Conservation (phyloP, 2,797 vertebrate genomes). For the Microctenopoma lineatum region DNA sequence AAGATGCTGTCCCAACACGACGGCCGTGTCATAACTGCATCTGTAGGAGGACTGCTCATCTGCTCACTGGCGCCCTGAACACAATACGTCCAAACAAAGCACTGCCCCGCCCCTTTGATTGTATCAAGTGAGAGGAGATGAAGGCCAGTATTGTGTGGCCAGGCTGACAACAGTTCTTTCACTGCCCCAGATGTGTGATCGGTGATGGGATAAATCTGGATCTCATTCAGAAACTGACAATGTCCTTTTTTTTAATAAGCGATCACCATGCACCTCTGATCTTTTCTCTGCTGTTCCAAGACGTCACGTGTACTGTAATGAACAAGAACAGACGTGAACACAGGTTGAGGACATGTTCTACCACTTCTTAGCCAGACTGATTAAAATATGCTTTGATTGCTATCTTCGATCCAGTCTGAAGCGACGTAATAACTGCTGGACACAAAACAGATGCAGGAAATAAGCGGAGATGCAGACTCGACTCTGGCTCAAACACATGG, state of each 20-base stretch:
- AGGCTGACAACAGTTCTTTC: slow-evolving; percentile 69
- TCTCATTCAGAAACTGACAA: slow-evolving; percentile 34
- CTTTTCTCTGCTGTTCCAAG: slow-evolving; percentile 22
- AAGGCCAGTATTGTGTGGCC: slow-evolving; percentile 73
- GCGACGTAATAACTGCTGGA: slow-evolving; percentile 51
- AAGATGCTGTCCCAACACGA: slow-evolving; percentile 31
- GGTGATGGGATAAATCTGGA: slow-evolving; percentile 43
- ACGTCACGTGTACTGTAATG: slow-evolving; percentile 30
- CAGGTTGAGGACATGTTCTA: slow-evolving; percentile 27
- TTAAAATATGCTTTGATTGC: slow-evolving; percentile 42
- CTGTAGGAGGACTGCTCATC: slow-evolving; percentile 37
- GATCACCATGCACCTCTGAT: slow-evolving; percentile 1
- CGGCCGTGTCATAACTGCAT: slow-evolving; percentile 55
- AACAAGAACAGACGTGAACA: slow-evolving; percentile 41
- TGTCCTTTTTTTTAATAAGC: slow-evolving; percentile 45
- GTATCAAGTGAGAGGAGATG: slow-evolving; percentile 61
- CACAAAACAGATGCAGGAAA: slow-evolving; percentile 54
- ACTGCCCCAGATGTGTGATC: slow-evolving; percentile 64
- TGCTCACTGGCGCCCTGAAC: slow-evolving; percentile 33
- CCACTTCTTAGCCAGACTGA: slow-evolving; percentile 16
- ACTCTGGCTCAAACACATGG: slow-evolving; percentile 42
- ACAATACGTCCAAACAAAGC: slow-evolving; percentile 74
- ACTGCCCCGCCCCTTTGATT: slow-evolving; percentile 43
- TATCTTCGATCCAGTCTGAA: slow-evolving; percentile 46
- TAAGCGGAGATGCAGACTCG: slow-evolving; percentile 29